Percentiles rank a stretch among this genome's conserved stretches.
Conservation (phyloP, 2,888 invertebrate genomes). For the Amitus sp. region DNA sequence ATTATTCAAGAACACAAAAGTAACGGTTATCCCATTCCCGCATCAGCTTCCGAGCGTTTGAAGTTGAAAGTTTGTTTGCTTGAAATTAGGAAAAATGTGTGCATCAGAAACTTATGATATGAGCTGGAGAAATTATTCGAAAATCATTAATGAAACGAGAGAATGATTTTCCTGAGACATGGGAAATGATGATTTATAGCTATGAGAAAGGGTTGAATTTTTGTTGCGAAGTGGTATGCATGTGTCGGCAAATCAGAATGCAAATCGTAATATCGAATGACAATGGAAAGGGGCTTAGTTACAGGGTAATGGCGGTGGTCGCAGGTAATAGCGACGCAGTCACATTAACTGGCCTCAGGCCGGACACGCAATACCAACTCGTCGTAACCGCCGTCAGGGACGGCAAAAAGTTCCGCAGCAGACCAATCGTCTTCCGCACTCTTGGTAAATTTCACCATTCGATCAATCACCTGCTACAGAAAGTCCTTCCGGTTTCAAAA, state of each 20-base stretch:
- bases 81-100: no score
- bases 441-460: slow-evolving; percentile 71
- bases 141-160: no score
- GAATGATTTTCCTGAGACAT: no score
- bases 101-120: no score
- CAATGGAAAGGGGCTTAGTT: slow-evolving; percentile 75
- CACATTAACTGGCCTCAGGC: slow-evolving; percentile 81
- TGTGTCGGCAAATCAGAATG: slow-evolving; percentile 18
- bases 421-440: slow-evolving; percentile 90
- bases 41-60: no score
- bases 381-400: slow-evolving; percentile 86
- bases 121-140: no score
- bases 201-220: background rate
- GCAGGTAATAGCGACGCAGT: slow-evolving; percentile 90
- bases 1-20: no score
- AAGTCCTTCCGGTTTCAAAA: background rate
- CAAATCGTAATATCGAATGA: slow-evolving; percentile 47
- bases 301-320: slow-evolving; percentile 92
- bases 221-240: slow-evolving; percentile 32
- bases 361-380: slow-evolving; percentile 89
- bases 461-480: background rate
- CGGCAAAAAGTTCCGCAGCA: slow-evolving; percentile 84
- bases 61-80: no score
- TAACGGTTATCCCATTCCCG: no score
- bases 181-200: background rate